Evolutionary conservation across 2,888 invertebrate genomes (phyloP), one percentile per base, ranked within the genome.

Genomic region (Sarcophaga carnaria): DNA sequence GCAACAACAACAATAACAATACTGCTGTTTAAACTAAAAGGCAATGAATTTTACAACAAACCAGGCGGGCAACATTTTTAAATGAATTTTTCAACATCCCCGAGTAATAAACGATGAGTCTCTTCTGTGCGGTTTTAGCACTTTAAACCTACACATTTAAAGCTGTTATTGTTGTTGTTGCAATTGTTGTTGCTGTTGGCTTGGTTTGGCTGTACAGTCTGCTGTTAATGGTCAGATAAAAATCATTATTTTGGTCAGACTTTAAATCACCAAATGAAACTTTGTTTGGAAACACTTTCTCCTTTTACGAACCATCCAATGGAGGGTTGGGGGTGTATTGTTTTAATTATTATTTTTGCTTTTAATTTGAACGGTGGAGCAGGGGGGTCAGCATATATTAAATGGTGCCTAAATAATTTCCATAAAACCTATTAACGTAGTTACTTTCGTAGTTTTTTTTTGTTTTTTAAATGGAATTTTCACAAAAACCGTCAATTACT

Each of bases 361-460:
- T 85, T 76, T 70, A 69, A 59, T 37, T 79, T 71, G 37, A 37
- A 37, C 75, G 1, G 27, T 37, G 67, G 37, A 22, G 17, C 25
- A 62, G 25, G 60, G 25, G 20, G 25, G 74, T 27, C 17, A 54
- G 2, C 3, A 17, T 17, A 5, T 17, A 17, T 54, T 14, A 17
- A 54, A 54, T 69, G 76, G 59, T 72, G 83, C 77, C 76, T 80
- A 83, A 80, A 88, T 85, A 85, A 85, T 88, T 88, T 85, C 74
- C 80, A 85, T 88, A 82, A 37, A 79, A 88, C 72, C 76, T 85
- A 85, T 88, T 88, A 88, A 85, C 87, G 87, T 82, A 82, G 72
- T 86, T 77, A 79, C 85, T 66, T 63, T 45, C 49, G 37, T 27
- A 27, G 37, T 22, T 10, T 37, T 37, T 37, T 37, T 37, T 8